Base-by-base conservation (phyloP, 1,140 invertebrate genomes). In the Bombus breviceps region DNA sequence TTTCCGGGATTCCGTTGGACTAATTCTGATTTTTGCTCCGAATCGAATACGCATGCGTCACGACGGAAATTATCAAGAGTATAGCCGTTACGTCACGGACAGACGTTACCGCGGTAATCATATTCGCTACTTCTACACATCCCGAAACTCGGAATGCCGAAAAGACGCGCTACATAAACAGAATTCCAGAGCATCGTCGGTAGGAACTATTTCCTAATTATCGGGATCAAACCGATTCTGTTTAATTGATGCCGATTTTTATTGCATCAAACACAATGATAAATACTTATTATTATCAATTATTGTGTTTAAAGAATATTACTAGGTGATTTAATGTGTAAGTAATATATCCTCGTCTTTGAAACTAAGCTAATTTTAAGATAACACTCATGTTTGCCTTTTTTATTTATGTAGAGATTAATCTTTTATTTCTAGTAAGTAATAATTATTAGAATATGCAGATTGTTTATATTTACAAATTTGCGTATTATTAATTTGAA, bases 41-140 rank as follows among this genome's bases (percentile, higher is more conserved):
- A 75, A 81, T 75, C 77, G 75, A 93, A 92, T 92, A 92, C 94
- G 94, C 94, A 95, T 94, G 94, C 94, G 94, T 94, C 92, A 92
- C 90, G 76, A 88, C 90, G 91, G 90, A 92, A 92, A 94, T 92
- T 92, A 92, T 87, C 83, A 88, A 77, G 85, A 79, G 75, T 80
- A 86, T 71, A 81, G 53, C 68, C 72, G 87, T 93, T 93, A 93
- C 92, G 92, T 93, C 92, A 92, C 86, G 77, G 64, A 79, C 34
- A 79, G 83, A 86, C 75, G 73, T 85, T 89, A 92, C 90, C 88
- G 77, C 90, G 81, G 73, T 86, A 86, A 86, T 92, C 91, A 92
- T 89, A 69, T 89, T 86, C 87, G 75, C 71, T 86, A 92, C 90
- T 91, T 86, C 37, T 86, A n/a, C 25, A 53, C 68, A 57, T 71